Evolutionary conservation across 2,113 vertebrate genomes (phyloP).

Genomic region (Corapipo altera): DNA sequence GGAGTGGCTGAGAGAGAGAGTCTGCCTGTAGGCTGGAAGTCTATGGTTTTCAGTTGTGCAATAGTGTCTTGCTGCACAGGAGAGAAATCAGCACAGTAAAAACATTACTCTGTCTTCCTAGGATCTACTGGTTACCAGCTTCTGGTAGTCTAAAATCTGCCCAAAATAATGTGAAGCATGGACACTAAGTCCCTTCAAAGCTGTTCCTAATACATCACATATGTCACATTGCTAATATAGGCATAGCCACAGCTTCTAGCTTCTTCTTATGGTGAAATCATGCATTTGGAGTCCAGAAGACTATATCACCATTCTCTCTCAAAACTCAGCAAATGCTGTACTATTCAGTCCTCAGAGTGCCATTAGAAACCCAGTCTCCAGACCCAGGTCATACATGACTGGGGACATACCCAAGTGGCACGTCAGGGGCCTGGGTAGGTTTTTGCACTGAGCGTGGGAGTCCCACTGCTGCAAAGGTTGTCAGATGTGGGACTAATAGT

Average conservation of each 20-base stretch:
- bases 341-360: neutral
- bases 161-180: neutral
- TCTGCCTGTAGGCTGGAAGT: neutral
- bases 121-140: neutral
- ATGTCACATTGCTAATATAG: neutral
- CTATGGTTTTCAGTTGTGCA: rapidly evolving
- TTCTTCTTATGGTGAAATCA: neutral
- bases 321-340: neutral
- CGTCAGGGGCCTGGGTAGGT: neutral
- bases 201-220: neutral
- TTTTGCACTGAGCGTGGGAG: neutral
- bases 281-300: neutral
- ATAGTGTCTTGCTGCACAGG: neutral
- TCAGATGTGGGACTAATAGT: neutral
- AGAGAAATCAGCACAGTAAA: neutral
- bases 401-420: neutral
- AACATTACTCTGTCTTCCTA: neutral
- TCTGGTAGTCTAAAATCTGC: neutral
- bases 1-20: neutral
- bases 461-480: neutral
- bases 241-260: neutral
- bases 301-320: neutral
- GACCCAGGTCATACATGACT: neutral
- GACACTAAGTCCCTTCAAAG: neutral
- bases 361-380: neutral